Percentiles rank a stretch among this genome's conserved stretches.
Conservation (phyloP, 2,888 invertebrate genomes). For the Dryobota labecula region DNA sequence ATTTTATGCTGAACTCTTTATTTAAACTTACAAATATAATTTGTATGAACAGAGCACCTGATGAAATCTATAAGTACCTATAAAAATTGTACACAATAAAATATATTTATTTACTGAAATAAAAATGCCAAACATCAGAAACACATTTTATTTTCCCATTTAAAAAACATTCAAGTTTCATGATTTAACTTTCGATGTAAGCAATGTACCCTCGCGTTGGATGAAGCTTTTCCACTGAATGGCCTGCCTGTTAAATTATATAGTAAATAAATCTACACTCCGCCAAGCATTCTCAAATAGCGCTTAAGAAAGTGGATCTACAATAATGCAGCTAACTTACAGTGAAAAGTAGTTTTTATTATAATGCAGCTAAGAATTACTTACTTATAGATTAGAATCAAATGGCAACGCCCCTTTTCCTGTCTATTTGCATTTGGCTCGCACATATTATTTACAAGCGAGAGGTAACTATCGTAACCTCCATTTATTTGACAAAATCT, state of each 20-base stretch:
- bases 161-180: conserved; percentile 74
- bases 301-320: conserved; percentile 24
- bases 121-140: conserved; percentile 53
- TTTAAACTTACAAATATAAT: background rate
- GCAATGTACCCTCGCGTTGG: conserved; percentile 44
- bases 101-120: conserved; percentile 60
- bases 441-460: background rate
- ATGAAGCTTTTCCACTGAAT: conserved; percentile 35
- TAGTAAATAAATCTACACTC: conserved; percentile 29
- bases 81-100: conserved; percentile 36
- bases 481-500: background rate
- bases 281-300: conserved; percentile 55
- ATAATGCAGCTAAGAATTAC: conserved; percentile 3
- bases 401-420: conserved; percentile 2
- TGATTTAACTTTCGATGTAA: conserved; percentile 69
- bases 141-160: conserved; percentile 70
- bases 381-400: background rate
- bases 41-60: conserved; percentile 46
- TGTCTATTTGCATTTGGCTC: background rate
- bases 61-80: conserved; percentile 39
- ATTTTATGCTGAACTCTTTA: background rate
- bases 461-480: background rate
- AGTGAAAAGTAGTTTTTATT: background rate
- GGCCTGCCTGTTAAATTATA: conserved; percentile 37
- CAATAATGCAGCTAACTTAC: background rate